These are phyloP conservation scores for Deroplatys truncata DNA, from an alignment of 2,888 invertebrate genomes.

Conservation along the genomic window DNA sequence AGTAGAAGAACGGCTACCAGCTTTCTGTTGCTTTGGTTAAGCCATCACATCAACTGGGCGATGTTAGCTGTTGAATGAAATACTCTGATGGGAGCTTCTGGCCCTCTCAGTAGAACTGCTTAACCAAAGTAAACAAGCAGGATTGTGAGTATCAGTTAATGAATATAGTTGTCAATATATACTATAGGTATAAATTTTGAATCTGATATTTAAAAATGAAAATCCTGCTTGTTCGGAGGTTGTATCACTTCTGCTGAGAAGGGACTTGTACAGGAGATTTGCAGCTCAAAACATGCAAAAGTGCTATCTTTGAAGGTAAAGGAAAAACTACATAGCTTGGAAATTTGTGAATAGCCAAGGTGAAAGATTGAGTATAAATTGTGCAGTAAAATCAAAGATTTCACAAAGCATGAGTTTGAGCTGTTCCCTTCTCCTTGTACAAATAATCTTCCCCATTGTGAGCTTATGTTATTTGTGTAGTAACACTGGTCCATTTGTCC, in stretches of 20 bases:
- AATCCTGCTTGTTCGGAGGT: not conserved
- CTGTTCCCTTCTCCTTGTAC: not conserved
- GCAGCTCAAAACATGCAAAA: not conserved
- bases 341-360: not conserved
- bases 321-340: not conserved
- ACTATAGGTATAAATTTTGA: not conserved
- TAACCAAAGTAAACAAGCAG: not conserved
- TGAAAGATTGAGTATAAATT: not conserved
- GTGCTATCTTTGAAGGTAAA: not conserved
- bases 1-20: constrained; percentile 7
- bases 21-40: not conserved
- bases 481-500: constrained; percentile 31
- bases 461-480: constrained; percentile 20
- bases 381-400: not conserved
- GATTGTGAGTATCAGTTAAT: no score
- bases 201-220: not conserved
- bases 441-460: not conserved
- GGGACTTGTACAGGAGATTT: not conserved
- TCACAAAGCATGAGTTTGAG: not conserved
- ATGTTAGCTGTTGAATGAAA: not conserved
- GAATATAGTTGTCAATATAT: not conserved
- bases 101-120: not conserved
- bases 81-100: not conserved
- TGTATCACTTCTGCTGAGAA: not conserved
- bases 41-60: not conserved